phyloP scores from a whole-genome alignment of 2,797 vertebrate species.

The Naso thynnoides region DNA sequence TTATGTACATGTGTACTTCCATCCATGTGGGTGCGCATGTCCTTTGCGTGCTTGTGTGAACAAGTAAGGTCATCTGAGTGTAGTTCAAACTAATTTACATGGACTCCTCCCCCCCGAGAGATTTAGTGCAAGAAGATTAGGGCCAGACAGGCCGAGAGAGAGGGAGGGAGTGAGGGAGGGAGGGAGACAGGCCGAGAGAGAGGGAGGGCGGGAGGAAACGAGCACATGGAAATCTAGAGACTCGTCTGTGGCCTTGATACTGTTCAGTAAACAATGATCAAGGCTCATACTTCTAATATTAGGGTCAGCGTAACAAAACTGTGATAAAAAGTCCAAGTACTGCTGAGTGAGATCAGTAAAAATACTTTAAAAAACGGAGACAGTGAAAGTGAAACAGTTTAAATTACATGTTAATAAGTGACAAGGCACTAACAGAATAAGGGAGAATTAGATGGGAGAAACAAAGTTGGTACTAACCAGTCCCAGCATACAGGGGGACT shows the following conservation, averaged over 20 bases:
- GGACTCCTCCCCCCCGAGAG: slow-evolving; percentile 67
- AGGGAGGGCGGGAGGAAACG: slow-evolving; percentile 28
- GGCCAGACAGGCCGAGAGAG: slow-evolving; percentile 33
- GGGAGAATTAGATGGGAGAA: not conserved
- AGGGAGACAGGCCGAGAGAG: slow-evolving; percentile 26
- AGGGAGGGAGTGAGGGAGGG: slow-evolving; percentile 38
- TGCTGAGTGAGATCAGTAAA: not conserved
- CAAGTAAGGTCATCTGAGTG: slow-evolving; percentile 65
- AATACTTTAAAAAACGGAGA: not conserved
- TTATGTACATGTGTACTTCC: slow-evolving; percentile 1
- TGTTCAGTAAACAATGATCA: slow-evolving; percentile 51
- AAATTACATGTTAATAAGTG: not conserved
- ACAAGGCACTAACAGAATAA: not conserved
- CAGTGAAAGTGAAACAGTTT: not conserved
- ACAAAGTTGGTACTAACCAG: slow-evolving; percentile 85
- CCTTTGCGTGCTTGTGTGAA: slow-evolving; percentile 26
- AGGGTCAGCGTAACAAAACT: slow-evolving; percentile 15
- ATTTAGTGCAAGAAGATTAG: slow-evolving; percentile 79
- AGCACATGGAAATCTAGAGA: slow-evolving; percentile 35
- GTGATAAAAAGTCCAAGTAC: not conserved
- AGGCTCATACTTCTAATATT: slow-evolving; percentile 29
- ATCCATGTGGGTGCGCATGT: slow-evolving; percentile 20
- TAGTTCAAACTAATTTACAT: slow-evolving; percentile 62
- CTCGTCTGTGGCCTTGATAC: slow-evolving; percentile 58
- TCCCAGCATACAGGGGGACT: slow-evolving; percentile 97